Base-by-base conservation (phyloP, 2,797 vertebrate species). In the Scolopax rusticola region DNA sequence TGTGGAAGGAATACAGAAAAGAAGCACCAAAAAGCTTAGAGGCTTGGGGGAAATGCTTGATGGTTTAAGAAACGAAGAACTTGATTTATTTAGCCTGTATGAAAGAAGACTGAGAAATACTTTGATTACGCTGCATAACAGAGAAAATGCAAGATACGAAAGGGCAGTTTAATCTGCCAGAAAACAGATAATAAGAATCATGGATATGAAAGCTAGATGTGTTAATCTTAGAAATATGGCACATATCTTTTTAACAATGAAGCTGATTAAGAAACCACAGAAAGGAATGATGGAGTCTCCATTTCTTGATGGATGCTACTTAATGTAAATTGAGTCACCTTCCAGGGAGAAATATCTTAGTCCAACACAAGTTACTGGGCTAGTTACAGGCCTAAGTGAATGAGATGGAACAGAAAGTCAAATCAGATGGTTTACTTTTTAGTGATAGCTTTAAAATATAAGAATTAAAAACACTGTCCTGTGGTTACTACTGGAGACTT, bases 251-350 rank as follows among this genome's bases (percentile, higher is more conserved):
- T 78, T 38, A 93, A 89, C 83, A 89, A 67, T 70, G 75, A 85
- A 50, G 23, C 15, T 92, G 90, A 77, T 94, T 89, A 89, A 94
- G 59, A 81, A 90, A 84, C 74, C 88, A 41, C 75, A 87, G 92
- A 94, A 87, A 77, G 11, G 20, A 87, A n/a, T 53, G 75, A 50
- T 53, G 68, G 56, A 77, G 53, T 80, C 87, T 85, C 84, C 47
- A 68, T 89, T 93, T 96, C 87, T 71, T 87, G 70, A 56, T 87
- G 40, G 25, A 24, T 41, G 18, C 1, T 43, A n/a, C 63, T 91
- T 89, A 56, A 95, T 93, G 89, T 95, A 88, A 84, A 94, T 76
- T 63, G 53, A 93, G 70, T 92, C 67, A 93, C 60, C 56, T 93
- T 91, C 41, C 33, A 79, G 77, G 33, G 70, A 89, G 64, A 84